Evolutionary conservation across 2,113 vertebrate genomes (phyloP), one percentile per base, ranked within the genome.

Genomic region (Corythoichthys intestinalis): DNA sequence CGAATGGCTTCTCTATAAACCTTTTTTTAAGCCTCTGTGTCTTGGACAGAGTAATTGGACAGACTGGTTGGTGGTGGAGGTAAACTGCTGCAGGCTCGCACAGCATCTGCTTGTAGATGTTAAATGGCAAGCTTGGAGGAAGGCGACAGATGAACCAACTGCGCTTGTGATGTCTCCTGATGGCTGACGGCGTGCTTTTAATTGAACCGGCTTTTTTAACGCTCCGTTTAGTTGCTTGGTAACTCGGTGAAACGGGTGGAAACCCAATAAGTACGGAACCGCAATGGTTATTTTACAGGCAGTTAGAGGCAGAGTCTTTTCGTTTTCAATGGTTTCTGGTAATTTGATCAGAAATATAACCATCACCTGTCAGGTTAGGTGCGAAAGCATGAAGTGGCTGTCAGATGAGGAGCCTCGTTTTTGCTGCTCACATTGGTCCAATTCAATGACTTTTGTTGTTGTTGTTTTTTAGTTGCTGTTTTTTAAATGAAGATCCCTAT

Each of bases 41-140:
- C 69, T 71, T 54, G 37, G 76, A 83, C 67, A 44, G 6, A 44
- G 78, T 87, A 85, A 89, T 86, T 82, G 85, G 78, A 78, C 67
- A 67, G 80, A 71, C 67, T 61, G 1, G 12, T 53, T 61, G 1
- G 13, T 50, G 70, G 73, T 63, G 71, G 74, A 60, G 79, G 71
- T 67, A 78, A 80, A 82, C 2, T 79, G 83, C 85, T 82, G 10
- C 49, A 28, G 80, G 86, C 76, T 65, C 34, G 34, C 41, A 62
- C 28, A 52, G 76, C 77, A 85, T 82, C 73, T 86, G 80, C 73
- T 69, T 66, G 60, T 61, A 52, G 66, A 75, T 62, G 74, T 58
- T 78, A 72, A 37, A 50, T 68, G 67, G 41, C 47, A 41, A 15
- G 70, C 69, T 76, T 66, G 57, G 57, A 39, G 71, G 73, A 67